Evolutionary conservation across 2,113 vertebrate genomes (phyloP).

Genomic region (Plotosus lineatus): DNA sequence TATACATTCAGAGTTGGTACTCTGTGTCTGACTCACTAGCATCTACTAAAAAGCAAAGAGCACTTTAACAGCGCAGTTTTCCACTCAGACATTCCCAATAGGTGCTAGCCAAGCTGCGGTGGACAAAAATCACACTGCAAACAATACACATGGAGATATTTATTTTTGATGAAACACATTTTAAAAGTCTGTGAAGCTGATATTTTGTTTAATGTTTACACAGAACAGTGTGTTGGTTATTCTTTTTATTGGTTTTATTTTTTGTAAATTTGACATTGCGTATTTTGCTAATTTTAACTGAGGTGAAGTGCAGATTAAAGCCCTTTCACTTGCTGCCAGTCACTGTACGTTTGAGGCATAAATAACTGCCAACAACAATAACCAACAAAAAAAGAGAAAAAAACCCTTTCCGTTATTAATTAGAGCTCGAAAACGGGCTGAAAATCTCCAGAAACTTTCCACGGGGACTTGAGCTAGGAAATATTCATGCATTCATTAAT

Average conservation of each 20-base stretch:
- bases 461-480: too few relatives aligned
- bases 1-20: constrained; percentile 6
- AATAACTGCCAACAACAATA: neutral
- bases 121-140: neutral
- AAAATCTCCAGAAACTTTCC: too few relatives aligned
- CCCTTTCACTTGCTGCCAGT: neutral
- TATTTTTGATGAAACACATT: neutral
- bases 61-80: neutral
- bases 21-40: neutral
- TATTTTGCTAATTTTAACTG: neutral
- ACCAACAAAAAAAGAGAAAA: neutral
- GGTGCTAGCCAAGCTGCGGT: neutral
- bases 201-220: neutral
- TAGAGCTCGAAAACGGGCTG: too few relatives aligned
- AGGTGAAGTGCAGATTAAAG: neutral
- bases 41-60: constrained; percentile 16
- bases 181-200: neutral
- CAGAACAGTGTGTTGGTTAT: neutral
- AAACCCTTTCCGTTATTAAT: too few relatives aligned
- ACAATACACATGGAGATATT: neutral
- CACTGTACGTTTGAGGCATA: neutral
- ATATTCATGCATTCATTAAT: too few relatives aligned
- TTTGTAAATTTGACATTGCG: neutral
- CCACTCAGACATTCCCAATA: neutral
- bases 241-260: neutral